These are phyloP conservation scores for Sesia bembeciformis DNA, from an alignment of 2,888 invertebrate species.

Conservation along the genomic window DNA sequence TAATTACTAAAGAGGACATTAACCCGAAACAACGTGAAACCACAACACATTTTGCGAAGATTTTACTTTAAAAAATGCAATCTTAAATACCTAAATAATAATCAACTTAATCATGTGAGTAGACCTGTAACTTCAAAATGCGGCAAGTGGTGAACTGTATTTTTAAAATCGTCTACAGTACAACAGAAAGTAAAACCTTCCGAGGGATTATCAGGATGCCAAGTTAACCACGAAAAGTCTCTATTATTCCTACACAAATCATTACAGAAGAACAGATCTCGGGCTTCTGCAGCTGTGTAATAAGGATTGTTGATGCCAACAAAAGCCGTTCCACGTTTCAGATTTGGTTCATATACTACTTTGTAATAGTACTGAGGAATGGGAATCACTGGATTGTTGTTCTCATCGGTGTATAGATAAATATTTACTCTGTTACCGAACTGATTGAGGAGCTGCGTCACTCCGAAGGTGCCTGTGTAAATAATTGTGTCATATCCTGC, in stretches of 20 bases:
- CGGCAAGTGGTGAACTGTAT: constrained; percentile 67
- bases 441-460: constrained; percentile 64
- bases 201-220: constrained; percentile 58
- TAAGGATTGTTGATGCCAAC: constrained; percentile 79
- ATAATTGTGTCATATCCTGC: constrained; percentile 47
- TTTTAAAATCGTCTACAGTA: constrained; percentile 66
- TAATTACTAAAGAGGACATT: not conserved
- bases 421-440: constrained; percentile 41
- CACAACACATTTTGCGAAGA: not conserved
- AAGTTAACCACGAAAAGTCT: constrained; percentile 73
- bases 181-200: constrained; percentile 78
- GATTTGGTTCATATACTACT: constrained; percentile 69
- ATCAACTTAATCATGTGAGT: constrained; percentile 10
- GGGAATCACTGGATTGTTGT: constrained; percentile 56
- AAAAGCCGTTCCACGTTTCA: constrained; percentile 68
- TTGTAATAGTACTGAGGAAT: constrained; percentile 64
- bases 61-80: not conserved
- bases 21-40: not conserved
- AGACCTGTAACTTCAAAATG: constrained; percentile 62
- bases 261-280: constrained; percentile 54
- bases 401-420: constrained; percentile 42
- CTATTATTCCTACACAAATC: constrained; percentile 61
- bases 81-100: not conserved
- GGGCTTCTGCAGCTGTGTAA: constrained; percentile 32
- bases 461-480: constrained; percentile 77